Base-by-base conservation (phyloP, 1,140 invertebrate species). In the Microplitis demolitor region DNA sequence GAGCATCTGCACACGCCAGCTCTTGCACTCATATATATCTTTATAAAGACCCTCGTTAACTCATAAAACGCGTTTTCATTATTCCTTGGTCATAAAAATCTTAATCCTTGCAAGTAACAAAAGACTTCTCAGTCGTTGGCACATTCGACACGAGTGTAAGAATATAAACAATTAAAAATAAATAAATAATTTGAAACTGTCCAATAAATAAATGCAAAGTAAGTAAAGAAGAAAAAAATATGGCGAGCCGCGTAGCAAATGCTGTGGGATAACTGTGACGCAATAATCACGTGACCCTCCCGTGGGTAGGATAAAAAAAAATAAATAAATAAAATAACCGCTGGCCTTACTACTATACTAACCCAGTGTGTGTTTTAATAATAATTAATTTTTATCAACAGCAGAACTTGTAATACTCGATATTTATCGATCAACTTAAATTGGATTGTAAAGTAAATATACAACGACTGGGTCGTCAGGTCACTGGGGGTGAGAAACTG, bases 401-500 rank as follows among this genome's bases (percentile, higher is more conserved):
- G 39, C 78, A 78, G 77, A 81, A 81, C 24, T 24, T 24, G 24
- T 24, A 24, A 24, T 2, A 24, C 24, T 24, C 24, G 24, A 24
- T 24, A 24, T 24, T 24, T 71, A 73, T 72, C 82, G 78, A 82
- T 82, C 80, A 81, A 74, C 75, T 39, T 39, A 76, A 75, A 77
- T 79, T 78, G 82, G 83, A 82, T 24, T 24, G 24, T 24, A 24
- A 24, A 24, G 1, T 24, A 24, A 24, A 24, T 24, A 24, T 24
- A 24, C 24, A 24, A 2, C 24, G 24, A 64, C 53, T 77, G 75
- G 72, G 80, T 87, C 85, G 83, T 78, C 77, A 71, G 80, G 82
- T 83, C 85, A 83, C 81, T 87, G 84, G 87, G 87, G 84, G 85
- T 82, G 87, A 87, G 87, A 87, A 87, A 86, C 82, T 83, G 87